phyloP scores from a whole-genome alignment of 1,140 invertebrate species.

The Drosophila biarmipes region DNA sequence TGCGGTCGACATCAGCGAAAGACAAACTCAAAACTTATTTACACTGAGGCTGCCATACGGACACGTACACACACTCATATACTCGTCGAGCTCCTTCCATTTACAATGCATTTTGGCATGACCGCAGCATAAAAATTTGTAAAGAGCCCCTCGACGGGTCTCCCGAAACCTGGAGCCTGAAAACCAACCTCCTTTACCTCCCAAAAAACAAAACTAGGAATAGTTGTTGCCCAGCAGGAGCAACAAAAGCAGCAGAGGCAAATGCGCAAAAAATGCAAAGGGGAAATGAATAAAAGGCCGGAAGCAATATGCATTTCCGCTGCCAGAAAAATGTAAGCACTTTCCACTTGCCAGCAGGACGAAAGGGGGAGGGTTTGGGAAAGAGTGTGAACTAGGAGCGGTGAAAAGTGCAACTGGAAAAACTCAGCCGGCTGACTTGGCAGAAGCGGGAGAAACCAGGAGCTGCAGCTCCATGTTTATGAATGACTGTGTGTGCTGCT shows the following conservation, averaged over 20 bases:
- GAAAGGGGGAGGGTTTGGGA: neutral
- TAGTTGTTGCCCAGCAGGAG: constrained; percentile 29
- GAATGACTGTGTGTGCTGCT: constrained; percentile 35
- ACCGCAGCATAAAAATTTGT: constrained; percentile 44
- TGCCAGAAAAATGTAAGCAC: constrained; percentile 78
- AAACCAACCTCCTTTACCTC: neutral
- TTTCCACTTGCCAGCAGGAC: constrained; percentile 57
- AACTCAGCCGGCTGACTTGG: constrained; percentile 18
- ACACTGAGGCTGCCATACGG: constrained; percentile 16
- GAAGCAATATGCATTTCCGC: constrained; percentile 76
- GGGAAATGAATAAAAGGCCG: constrained; percentile 65
- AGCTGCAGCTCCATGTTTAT: constrained; percentile 38
- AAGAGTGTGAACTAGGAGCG: constrained; percentile 24
- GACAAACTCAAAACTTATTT: constrained; percentile 56
- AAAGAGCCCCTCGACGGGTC: constrained; percentile 38
- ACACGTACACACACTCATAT: constrained; percentile 19
- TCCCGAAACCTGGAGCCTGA: constrained; percentile 27
- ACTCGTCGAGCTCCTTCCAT: constrained; percentile 20
- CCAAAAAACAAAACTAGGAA: constrained; percentile 33
- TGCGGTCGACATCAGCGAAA: constrained; percentile 44
- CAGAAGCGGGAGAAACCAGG: constrained; percentile 4
- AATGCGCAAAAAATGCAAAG: constrained; percentile 50
- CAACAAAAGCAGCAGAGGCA: constrained; percentile 20
- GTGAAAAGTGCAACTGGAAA: constrained; percentile 51
- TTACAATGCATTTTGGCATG: constrained; percentile 58